These are phyloP conservation scores for Ibidorhyncha struthersii DNA, from an alignment of 2,113 vertebrate species.

Conservation along the genomic window DNA sequence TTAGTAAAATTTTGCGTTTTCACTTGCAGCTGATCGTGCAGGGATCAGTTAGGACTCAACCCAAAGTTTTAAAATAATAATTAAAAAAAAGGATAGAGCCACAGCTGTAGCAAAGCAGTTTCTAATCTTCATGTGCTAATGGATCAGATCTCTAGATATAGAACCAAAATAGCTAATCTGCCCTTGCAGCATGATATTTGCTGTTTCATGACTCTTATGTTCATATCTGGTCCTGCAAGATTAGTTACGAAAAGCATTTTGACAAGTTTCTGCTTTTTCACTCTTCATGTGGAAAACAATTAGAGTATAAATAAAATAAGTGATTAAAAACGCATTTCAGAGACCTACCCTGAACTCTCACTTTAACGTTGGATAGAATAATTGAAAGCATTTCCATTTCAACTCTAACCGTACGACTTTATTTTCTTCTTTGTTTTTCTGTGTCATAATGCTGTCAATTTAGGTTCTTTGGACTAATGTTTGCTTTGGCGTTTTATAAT, in stretches of 20 bases:
- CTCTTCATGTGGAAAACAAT: background rate
- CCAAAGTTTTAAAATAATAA: background rate
- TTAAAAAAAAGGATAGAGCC: background rate
- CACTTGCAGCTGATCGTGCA: background rate
- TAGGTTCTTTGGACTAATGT: background rate
- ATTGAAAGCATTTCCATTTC: background rate
- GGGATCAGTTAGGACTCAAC: background rate
- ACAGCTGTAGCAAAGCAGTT: slow-evolving; percentile 14
- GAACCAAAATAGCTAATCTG: background rate
- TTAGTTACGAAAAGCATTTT: background rate
- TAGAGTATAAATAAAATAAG: background rate
- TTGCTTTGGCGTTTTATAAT: background rate
- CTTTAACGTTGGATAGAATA: background rate
- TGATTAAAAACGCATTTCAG: background rate
- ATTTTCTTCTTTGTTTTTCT: background rate
- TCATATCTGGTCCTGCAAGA: background rate
- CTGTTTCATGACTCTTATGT: background rate
- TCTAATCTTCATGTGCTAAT: background rate
- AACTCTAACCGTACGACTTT: background rate
- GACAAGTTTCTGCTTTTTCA: background rate
- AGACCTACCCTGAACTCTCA: background rate
- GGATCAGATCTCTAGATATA: background rate
- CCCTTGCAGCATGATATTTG: background rate
- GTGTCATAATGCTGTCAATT: background rate
- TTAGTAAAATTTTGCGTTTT: background rate